A percentile compares a stretch with the other conserved stretches of the same genome.
Conservation (phyloP, 2,113 vertebrate species). For the Thunnus thynnus region DNA sequence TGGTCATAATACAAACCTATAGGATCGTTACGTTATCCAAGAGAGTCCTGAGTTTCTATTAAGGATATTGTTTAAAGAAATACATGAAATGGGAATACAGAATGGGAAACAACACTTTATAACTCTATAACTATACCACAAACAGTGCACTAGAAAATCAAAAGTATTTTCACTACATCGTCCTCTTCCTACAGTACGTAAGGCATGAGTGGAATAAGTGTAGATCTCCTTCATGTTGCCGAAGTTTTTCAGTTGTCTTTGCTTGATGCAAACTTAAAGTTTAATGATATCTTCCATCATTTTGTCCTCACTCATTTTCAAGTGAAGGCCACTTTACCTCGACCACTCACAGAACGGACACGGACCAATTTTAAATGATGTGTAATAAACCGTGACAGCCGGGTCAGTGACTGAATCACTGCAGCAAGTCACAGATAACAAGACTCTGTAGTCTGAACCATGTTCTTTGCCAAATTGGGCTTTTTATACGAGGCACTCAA, state of each 20-base stretch:
- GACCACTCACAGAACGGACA: neutral
- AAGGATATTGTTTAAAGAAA: too few species aligned
- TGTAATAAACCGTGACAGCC: slow-evolving; percentile 13
- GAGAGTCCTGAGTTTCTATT: too few species aligned
- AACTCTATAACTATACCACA: too few species aligned
- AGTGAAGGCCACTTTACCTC: neutral
- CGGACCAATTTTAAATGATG: slow-evolving; percentile 8
- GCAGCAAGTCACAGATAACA: slow-evolving; percentile 35
- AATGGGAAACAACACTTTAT: too few species aligned
- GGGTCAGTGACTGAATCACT: neutral
- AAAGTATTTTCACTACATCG: neutral
- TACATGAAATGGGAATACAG: too few species aligned
- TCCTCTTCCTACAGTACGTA: neutral
- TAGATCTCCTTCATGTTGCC: too few species aligned
- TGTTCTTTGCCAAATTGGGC: neutral
- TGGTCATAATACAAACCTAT: too few species aligned
- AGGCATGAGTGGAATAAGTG: too few species aligned
- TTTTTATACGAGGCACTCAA: neutral
- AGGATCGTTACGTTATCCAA: too few species aligned
- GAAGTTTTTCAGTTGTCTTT: neutral
- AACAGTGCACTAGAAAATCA: neutral
- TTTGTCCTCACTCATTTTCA: slow-evolving; percentile 4
- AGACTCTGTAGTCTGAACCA: neutral
- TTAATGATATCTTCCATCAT: slow-evolving; percentile 30
- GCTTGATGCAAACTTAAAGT: neutral